Conservation (phyloP, 2,888 invertebrate genomes). For the Caenorhabditis imperialis region DNA sequence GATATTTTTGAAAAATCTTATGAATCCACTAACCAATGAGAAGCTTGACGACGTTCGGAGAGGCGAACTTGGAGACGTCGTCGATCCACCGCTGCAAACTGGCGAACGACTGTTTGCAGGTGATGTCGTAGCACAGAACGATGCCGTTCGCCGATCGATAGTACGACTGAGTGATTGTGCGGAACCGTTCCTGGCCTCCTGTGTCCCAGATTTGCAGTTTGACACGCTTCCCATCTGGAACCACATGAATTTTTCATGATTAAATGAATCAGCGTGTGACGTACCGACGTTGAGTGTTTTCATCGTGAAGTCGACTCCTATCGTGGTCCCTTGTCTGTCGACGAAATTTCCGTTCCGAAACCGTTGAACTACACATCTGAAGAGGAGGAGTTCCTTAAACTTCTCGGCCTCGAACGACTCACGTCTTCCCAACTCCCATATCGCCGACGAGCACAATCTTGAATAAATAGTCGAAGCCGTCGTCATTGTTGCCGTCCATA, state of each 20-base stretch:
- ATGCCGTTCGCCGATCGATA: conserved; percentile 93
- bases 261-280: too few species aligned
- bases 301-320: conserved; percentile 98
- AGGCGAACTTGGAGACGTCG: conserved; percentile 93
- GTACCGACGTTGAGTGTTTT: conserved; percentile 90
- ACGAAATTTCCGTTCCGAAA: conserved; percentile 95
- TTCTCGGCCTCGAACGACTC: too few species aligned
- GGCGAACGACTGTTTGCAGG: conserved; percentile 91
- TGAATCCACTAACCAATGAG: conserved; percentile 84
- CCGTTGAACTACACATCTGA: conserved; percentile 89
- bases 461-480: conserved; percentile 83
- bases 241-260: not conserved
- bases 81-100: conserved; percentile 95
- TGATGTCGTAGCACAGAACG: conserved; percentile 96
- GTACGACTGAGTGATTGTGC: conserved; percentile 90
- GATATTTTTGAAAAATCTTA: not conserved
- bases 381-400: too few species aligned
- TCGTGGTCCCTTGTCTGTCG: conserved; percentile 94
- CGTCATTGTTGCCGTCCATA: conserved; percentile 79
- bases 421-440: conserved; percentile 80
- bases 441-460: conserved; percentile 77
- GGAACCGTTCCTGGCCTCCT: conserved; percentile 90
- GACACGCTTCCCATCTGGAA: conserved; percentile 88
- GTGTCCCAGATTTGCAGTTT: conserved; percentile 97
- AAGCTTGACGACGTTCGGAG: conserved; percentile 90